A percentile compares a stretch with the other conserved stretches of the same genome.
These are phyloP conservation scores for Cataglyphis cursor DNA, from an alignment of 2,888 invertebrate genomes.

Conservation along the genomic window DNA sequence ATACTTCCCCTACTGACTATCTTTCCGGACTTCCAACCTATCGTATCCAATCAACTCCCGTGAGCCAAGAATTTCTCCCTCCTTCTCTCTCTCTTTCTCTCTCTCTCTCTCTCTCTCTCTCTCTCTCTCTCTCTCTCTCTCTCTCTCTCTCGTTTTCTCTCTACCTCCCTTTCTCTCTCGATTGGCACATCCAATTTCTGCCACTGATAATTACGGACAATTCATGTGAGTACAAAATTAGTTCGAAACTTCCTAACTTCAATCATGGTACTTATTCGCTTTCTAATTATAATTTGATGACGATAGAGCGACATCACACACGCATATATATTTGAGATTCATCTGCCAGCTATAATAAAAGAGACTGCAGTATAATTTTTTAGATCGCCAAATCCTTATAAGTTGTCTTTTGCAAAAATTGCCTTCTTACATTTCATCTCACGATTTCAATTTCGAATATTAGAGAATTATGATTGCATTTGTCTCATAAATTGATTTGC, in stretches of 20 bases:
- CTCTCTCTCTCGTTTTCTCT: slow-evolving; percentile 32
- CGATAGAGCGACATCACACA: slow-evolving; percentile 7
- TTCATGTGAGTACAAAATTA: slow-evolving; percentile 74
- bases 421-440: slow-evolving; percentile 9
- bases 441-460: neutral
- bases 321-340: slow-evolving; percentile 29
- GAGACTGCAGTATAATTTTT: slow-evolving; percentile 23
- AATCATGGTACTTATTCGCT: slow-evolving; percentile 19
- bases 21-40: slow-evolving; percentile 61
- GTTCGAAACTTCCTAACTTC: slow-evolving; percentile 67
- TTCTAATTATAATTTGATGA: slow-evolving; percentile 47
- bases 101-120: slow-evolving; percentile 1
- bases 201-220: slow-evolving; percentile 72
- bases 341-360: slow-evolving; percentile 22
- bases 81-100: slow-evolving; percentile 37
- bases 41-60: slow-evolving; percentile 71
- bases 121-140: slow-evolving; percentile 35
- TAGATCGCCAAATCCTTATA: slow-evolving; percentile 3
- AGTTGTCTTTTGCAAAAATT: slow-evolving; percentile 34
- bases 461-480: neutral
- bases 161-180: neutral
- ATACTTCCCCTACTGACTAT: slow-evolving; percentile 56
- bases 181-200: slow-evolving; percentile 67
- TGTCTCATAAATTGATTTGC: slow-evolving; percentile 17
- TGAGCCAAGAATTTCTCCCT: slow-evolving; percentile 14